Base-by-base conservation (phyloP, 2,888 invertebrate genomes). In the Zhuqinia jingwanae region DNA sequence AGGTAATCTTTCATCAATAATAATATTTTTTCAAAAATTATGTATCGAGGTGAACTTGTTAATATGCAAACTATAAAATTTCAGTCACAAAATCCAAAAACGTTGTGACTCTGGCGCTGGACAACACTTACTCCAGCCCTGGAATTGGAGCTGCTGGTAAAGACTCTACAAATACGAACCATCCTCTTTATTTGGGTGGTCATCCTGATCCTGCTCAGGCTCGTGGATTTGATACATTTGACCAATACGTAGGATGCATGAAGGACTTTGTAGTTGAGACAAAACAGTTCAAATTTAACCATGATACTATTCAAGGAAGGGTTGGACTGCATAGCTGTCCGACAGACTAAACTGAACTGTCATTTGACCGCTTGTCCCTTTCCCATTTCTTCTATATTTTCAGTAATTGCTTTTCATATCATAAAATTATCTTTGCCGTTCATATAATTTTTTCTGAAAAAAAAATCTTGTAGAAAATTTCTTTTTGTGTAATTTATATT, bases 51-150 rank as follows among this genome's bases (percentile, higher is more conserved):
- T 56, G 3, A n/a, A n/a, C 2, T 10, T 10, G 25, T 25, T 10
- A 60, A 58, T 42, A 1, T 42, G n/a, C 36, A n/a, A 1, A 68
- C 17, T 70, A 1, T 45, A 45, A 13, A 8, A 22, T 22, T 86
- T 68, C 47, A 90, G 90, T 90, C 10, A 70, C 96, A 42, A 99
- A 98, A 92, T 95, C 96, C n/a, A 96, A 96, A 92, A 97, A 97
- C 92, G 95, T 98, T 22, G 96, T 98, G 5, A 95, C 96, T 0
- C 93, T 99, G 78, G 95, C 96, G 0, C 97, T 99, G 0, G 97
- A 99, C 93, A 96, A 95, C 10, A 94, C 95, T 83, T 95, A 95
- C 91, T 95, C 95, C 0, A 94, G 95, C 89, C 95, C 96, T 0
- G 96, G 95, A 1, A 94, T 96, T 45, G 96, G 96, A 5, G 92